Conservation (phyloP, 1,140 invertebrate genomes). For the Helicoverpa armigera region DNA sequence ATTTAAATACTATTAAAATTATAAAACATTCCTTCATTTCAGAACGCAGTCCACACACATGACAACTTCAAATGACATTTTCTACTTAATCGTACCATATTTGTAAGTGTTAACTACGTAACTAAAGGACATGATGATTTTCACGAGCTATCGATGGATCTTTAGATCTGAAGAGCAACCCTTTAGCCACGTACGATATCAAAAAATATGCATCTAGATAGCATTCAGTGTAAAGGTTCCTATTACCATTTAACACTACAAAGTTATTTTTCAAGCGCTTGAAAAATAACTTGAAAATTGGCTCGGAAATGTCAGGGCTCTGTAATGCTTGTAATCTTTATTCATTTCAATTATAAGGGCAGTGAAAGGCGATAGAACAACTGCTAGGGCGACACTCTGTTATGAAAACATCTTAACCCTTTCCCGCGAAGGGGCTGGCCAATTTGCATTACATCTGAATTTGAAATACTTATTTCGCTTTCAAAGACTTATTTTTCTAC, state of each 20-base stretch:
- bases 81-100: conserved; percentile 8
- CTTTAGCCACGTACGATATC: neutral
- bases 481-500: conserved; percentile 40
- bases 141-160: conserved; percentile 7
- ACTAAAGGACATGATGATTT: neutral
- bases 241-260: conserved; percentile 47
- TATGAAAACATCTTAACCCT: conserved; percentile 81
- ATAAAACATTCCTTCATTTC: neutral
- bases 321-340: conserved; percentile 67
- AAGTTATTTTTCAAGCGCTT: conserved; percentile 4
- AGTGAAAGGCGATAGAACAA: conserved; percentile 71
- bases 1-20: neutral
- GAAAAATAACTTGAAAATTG: conserved; percentile 36
- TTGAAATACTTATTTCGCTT: conserved; percentile 60
- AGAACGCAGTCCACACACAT: neutral
- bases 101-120: neutral
- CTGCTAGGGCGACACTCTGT: conserved; percentile 72
- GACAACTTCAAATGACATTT: neutral
- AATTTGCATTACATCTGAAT: conserved; percentile 79
- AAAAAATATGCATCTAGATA: conserved; percentile 21
- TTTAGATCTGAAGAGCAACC: neutral
- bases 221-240: conserved; percentile 53
- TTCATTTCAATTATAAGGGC: conserved; percentile 76
- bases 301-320: conserved; percentile 13
- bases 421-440: conserved; percentile 61